These are phyloP conservation scores for Scrobipalpa costella DNA, from an alignment of 2,888 invertebrate genomes.

Conservation along the genomic window DNA sequence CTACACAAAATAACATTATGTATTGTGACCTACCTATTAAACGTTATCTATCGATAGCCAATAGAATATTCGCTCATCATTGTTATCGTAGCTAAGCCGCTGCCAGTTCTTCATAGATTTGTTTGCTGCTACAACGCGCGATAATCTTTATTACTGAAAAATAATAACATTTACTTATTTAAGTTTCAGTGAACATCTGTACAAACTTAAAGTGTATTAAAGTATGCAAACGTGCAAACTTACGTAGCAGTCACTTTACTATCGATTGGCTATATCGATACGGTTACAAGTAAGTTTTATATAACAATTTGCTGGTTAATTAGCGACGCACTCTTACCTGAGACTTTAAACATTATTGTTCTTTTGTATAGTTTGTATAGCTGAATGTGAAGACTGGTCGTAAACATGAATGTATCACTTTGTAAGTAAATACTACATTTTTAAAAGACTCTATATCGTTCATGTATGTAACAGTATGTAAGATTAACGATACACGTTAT, in stretches of 20 bases:
- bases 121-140: not conserved
- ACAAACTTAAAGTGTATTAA: constrained; percentile 3
- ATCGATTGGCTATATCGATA: constrained; percentile 5
- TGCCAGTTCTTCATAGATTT: constrained; percentile 6
- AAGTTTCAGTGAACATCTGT: not conserved
- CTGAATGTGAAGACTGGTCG: not conserved
- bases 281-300: constrained; percentile 24
- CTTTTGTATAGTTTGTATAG: not conserved
- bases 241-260: not conserved
- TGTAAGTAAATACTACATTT: not conserved
- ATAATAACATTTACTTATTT: not conserved
- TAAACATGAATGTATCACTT: not conserved
- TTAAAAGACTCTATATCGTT: not conserved
- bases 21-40: constrained; percentile 39
- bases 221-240: not conserved
- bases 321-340: not conserved
- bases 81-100: constrained; percentile 44
- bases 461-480: too few species aligned
- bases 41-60: constrained; percentile 63
- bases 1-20: not conserved
- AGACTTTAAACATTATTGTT: not conserved
- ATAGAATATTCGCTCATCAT: constrained; percentile 51
- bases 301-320: constrained; percentile 11
- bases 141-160: not conserved
- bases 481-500: not conserved